Conservation (phyloP, 2,888 invertebrate genomes). For the Argynnis bischoffii region DNA sequence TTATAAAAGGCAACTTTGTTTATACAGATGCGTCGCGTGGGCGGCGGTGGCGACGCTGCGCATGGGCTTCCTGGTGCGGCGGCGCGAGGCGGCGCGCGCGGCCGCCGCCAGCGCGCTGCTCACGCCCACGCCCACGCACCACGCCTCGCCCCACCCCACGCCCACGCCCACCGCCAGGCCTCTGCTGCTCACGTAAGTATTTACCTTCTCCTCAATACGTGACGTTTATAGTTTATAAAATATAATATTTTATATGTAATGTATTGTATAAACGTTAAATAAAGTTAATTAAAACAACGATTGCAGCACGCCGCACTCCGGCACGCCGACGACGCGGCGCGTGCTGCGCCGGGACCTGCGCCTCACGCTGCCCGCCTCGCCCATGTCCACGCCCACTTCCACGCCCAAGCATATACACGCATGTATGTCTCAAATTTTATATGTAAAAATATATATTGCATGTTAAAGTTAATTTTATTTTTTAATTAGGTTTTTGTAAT, state of each 20-base stretch:
- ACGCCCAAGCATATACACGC: no score
- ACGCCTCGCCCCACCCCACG: conserved; percentile 40
- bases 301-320: conserved; percentile 22
- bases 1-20: no score
- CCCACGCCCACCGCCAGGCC: conserved; percentile 35
- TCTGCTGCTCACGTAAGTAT: conserved; percentile 21
- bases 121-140: conserved; percentile 37
- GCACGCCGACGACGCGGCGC: conserved; percentile 44
- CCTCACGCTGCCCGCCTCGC: conserved; percentile 39
- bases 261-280: no score
- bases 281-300: no score
- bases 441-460: no score
- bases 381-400: conserved; percentile 1
- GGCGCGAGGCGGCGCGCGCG: conserved; percentile 55
- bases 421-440: no score
- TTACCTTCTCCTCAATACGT: background rate
- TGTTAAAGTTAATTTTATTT: no score
- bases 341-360: conserved; percentile 46
- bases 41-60: conserved; percentile 59
- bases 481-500: no score
- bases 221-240: no score
- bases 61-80: conserved; percentile 68
- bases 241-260: no score
- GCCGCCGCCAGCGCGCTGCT: conserved; percentile 53
- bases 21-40: conserved; percentile 55